Evolutionary conservation across 1,140 invertebrate genomes (phyloP).

Genomic region (Hylaeus volcanicus): DNA sequence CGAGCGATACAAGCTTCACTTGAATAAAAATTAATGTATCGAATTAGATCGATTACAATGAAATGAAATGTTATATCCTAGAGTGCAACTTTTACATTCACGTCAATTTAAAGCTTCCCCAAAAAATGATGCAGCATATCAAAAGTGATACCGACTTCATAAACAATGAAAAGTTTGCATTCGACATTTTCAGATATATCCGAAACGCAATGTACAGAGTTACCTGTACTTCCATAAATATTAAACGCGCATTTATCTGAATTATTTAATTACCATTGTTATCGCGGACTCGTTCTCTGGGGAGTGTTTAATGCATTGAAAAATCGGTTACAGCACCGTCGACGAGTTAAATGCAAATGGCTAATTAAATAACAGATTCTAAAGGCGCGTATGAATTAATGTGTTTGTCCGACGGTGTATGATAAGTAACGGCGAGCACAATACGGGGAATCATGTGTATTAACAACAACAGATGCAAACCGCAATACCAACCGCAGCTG

Average conservation of each 20-base stretch:
- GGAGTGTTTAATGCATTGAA: background rate
- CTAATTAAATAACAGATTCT: conserved; percentile 15
- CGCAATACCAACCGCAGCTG: background rate
- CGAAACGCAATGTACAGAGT: conserved; percentile 35
- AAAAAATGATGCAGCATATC: too few species aligned
- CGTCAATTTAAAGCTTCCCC: too few species aligned
- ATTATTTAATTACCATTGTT: background rate
- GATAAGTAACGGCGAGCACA: background rate
- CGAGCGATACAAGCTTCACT: too few species aligned
- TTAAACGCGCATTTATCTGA: background rate
- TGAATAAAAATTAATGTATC: too few species aligned
- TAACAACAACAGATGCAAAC: conserved; percentile 9
- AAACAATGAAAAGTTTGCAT: background rate
- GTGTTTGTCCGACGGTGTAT: background rate
- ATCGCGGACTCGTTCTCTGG: background rate
- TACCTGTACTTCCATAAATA: conserved; percentile 37
- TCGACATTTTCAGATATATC: background rate
- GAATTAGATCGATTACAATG: too few species aligned
- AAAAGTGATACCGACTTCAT: background rate
- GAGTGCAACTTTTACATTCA: too few species aligned
- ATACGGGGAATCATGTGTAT: background rate
- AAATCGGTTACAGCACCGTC: background rate
- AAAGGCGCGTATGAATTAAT: background rate
- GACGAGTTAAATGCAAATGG: background rate
- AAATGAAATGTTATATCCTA: too few species aligned